Percentiles rank a stretch among this genome's conserved stretches.
These are phyloP conservation scores for Dromas ardeola DNA, from an alignment of 2,113 vertebrate species.

Conservation along the genomic window DNA sequence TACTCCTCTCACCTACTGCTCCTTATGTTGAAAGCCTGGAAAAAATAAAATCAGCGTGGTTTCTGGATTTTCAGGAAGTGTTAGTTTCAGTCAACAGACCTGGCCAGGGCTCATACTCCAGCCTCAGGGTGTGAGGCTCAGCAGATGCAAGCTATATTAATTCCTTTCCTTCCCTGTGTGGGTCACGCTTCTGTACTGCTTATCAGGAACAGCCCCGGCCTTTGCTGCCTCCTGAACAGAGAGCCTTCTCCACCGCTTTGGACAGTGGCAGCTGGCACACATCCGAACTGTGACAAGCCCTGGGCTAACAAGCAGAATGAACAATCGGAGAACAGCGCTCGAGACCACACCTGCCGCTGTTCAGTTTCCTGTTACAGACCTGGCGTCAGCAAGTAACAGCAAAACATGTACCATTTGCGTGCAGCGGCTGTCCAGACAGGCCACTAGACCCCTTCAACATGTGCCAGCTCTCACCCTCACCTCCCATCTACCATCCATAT, in stretches of 20 bases:
- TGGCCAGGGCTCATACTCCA: not conserved
- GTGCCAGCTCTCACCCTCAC: not conserved
- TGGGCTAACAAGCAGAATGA: not conserved
- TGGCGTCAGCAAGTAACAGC: not conserved
- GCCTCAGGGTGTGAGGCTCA: not conserved
- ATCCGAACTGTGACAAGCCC: not conserved
- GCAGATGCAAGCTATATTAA: not conserved
- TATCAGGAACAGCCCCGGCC: not conserved
- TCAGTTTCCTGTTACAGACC: not conserved
- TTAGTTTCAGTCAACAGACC: not conserved
- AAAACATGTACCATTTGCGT: not conserved
- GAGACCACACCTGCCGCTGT: not conserved
- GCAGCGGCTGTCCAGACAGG: not conserved
- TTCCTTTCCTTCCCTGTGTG: not conserved
- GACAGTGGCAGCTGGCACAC: not conserved
- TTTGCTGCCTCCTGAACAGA: not conserved
- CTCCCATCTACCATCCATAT: not conserved
- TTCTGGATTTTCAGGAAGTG: not conserved
- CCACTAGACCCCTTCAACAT: not conserved
- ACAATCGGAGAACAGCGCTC: accelerated
- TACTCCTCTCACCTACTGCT: not conserved
- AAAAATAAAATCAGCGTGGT: accelerated
- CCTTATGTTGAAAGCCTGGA: not conserved
- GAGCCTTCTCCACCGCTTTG: not conserved
- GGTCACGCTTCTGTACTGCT: not conserved